phyloP scores from a whole-genome alignment of 2,888 invertebrate species.

The Ennomos erosarius region DNA sequence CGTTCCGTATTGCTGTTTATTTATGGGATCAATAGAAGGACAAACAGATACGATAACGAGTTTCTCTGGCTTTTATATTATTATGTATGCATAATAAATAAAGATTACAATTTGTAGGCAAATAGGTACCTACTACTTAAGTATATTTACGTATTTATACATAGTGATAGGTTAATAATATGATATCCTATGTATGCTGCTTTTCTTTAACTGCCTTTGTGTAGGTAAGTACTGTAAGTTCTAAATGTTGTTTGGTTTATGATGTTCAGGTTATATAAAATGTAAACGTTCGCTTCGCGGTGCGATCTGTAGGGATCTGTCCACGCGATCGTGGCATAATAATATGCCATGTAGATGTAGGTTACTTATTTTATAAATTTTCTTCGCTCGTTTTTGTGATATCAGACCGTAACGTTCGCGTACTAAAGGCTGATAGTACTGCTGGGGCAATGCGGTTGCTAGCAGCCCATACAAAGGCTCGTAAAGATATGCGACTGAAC shows the following conservation, averaged over 20 bases:
- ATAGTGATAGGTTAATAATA: no score
- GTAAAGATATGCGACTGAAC: conserved; percentile 72
- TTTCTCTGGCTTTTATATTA: conserved; percentile 38
- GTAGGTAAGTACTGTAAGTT: no score
- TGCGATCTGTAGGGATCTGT: no score
- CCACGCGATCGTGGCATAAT: no score
- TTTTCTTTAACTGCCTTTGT: no score
- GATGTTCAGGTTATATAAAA: no score
- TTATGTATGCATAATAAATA: conserved; percentile 14
- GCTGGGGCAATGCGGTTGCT: conserved; percentile 57
- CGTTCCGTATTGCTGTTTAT: conserved; percentile 66
- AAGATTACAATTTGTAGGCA: conserved; percentile 23
- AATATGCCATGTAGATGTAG: no score
- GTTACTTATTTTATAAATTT: neutral
- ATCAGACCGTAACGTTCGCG: neutral
- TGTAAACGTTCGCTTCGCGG: no score
- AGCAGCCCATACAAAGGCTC: conserved; percentile 77
- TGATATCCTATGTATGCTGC: no score
- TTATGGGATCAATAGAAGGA: conserved; percentile 61
- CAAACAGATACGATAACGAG: conserved; percentile 49
- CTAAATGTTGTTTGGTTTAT: no score
- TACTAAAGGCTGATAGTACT: conserved; percentile 37
- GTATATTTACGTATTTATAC: no score
- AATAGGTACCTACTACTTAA: neutral
- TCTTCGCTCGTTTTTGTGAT: neutral